phyloP scores from a whole-genome alignment of 1,140 invertebrate genomes.

The Saccostrea cuccullata region DNA sequence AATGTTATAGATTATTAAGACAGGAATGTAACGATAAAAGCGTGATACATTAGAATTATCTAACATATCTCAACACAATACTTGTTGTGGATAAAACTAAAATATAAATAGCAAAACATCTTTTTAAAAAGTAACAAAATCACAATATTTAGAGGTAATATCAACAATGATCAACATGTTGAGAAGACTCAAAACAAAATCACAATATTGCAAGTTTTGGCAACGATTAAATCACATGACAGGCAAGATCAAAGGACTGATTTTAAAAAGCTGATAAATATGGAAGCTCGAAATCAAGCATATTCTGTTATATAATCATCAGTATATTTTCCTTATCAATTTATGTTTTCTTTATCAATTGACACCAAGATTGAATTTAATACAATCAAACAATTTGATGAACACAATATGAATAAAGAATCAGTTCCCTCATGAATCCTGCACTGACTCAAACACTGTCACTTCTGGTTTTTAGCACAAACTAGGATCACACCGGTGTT shows the following conservation, averaged over 20 bases:
- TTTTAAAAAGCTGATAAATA: too few species aligned
- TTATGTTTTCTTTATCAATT: background rate
- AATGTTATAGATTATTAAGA: too few species aligned
- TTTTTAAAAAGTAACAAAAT: too few species aligned
- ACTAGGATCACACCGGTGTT: conserved; percentile 12
- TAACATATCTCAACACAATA: too few species aligned
- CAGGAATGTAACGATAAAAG: too few species aligned
- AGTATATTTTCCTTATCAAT: background rate
- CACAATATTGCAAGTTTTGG: background rate
- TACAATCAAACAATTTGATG: background rate
- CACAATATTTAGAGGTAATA: too few species aligned
- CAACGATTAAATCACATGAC: background rate
- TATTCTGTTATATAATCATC: background rate
- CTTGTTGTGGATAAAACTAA: too few species aligned
- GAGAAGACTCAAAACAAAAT: background rate
- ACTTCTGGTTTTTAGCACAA: background rate
- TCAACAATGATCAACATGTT: too few species aligned
- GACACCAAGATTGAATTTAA: background rate
- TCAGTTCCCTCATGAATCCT: background rate
- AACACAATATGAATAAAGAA: background rate
- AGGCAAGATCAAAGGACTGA: background rate
- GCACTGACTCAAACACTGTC: background rate
- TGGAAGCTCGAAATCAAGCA: background rate
- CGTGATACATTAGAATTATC: too few species aligned
- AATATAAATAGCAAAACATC: too few species aligned